phyloP scores from a whole-genome alignment of 2,113 vertebrate species.

The Excalfactoria chinensis region DNA sequence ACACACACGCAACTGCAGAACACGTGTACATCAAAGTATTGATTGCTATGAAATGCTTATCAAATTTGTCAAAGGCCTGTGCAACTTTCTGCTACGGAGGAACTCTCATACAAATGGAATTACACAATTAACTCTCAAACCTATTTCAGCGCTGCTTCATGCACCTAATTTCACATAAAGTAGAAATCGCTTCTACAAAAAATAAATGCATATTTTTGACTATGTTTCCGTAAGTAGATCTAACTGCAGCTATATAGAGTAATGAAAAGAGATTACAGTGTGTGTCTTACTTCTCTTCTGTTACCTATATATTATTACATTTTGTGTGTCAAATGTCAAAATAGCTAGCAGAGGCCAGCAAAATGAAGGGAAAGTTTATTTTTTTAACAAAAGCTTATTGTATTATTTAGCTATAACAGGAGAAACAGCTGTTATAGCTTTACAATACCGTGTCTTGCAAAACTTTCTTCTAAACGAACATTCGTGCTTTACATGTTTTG shows the following conservation, averaged over 20 bases:
- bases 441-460: constrained; percentile 55
- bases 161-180: not conserved
- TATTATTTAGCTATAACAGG: not conserved
- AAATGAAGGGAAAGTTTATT: constrained; percentile 3
- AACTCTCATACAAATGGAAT: constrained; percentile 24
- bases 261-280: constrained; percentile 16
- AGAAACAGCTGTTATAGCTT: constrained; percentile 63
- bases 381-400: constrained; percentile 18
- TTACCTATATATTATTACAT: not conserved
- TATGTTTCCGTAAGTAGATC: not conserved
- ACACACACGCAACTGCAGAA: not conserved
- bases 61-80: constrained; percentile 25
- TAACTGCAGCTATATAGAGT: constrained; percentile 20
- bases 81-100: constrained; percentile 41
- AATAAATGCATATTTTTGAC: constrained; percentile 27
- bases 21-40: not conserved
- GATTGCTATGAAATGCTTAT: not conserved
- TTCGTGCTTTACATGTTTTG: constrained; percentile 49
- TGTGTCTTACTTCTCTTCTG: not conserved
- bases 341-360: not conserved
- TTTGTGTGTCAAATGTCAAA: not conserved
- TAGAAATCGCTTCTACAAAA: constrained; percentile 31
- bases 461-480: constrained; percentile 22
- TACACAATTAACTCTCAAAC: constrained; percentile 38
- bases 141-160: constrained; percentile 26